Base-by-base conservation (phyloP, 2,113 vertebrate genomes). In the Loxodonta africana region DNA sequence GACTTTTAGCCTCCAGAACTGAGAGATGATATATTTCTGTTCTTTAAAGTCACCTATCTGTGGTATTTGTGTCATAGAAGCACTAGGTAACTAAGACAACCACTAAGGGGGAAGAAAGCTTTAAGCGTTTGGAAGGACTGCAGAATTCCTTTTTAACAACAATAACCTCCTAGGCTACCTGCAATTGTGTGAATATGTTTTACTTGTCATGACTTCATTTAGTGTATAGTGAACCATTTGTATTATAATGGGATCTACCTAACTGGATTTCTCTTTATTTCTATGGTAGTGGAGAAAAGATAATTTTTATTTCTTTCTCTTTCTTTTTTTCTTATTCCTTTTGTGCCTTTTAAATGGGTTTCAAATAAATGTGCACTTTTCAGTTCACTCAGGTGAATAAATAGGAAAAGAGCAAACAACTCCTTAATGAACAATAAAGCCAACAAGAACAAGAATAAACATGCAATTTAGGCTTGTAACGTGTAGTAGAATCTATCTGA, bases 291-390 rank as follows among this genome's bases (percentile, higher is more conserved):
- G 30, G 41, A 77, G 30, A 65, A 81, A 65, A 57, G 17, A n/a
- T 2, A 7, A 14, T 23, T 15, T 53, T 73, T 63, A 11, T 5
- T 6, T 28, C 6, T 10, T 21, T 4, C 11, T n/a, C 28, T n/a
- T 0, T 57, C 18, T 60, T 74, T 80, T 48, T 83, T 85, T 23
- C 26, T 4, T 26, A 67, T 28, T 41, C 21, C 20, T 83, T 71
- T 51, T 89, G n/a, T 92, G 62, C 15, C 53, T 95, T 96, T 90
- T 82, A 91, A 91, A 48, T 80, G 33, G 44, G 1, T 53, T 82
- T 69, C 69, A 78, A 89, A 92, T 86, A 95, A 93, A 33, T 60
- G 51, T 48, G 26, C 17, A 18, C 30, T 48, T 90, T 81, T 94
- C 65, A 84, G 6, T 67, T 95, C 48, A 90, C 37, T 73, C 46